Base-by-base conservation (phyloP, 1,140 invertebrate species). In the Drosophila setifemur region DNA sequence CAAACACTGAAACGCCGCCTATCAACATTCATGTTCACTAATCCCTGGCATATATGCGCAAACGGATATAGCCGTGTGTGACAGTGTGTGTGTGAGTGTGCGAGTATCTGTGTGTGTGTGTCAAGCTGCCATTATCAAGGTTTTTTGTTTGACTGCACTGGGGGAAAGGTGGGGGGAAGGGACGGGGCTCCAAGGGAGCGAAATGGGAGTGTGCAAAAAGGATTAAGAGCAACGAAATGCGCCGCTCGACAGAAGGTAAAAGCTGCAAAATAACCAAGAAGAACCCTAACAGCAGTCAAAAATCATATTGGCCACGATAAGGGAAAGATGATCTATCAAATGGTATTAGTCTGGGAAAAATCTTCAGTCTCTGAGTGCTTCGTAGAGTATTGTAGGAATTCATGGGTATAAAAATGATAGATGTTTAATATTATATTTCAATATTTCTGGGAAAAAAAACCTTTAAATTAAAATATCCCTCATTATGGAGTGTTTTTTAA, bases 11-110 rank as follows among this genome's bases (percentile, higher is more conserved):
- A 74, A 79, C 69, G 75, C 64, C 53, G 75, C 76, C 76, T 79
- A 79, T 79, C 76, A 79, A 79, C 76, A 79, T 79, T 79, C 75
- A 79, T 79, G 75, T 79, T 79, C 76, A 79, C 75, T 79, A 79
- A 79, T 79, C 76, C 76, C 63, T 79, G 75, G 70, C 76, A 79
- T 79, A 79, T 79, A 79, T 79, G 76, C 76, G 76, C 76, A 79
- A 79, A 81, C 75, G 76, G 75, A 79, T 79, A 81, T 79, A 76
- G 4, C 11, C 31, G 21, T 23, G 26, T 42, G n/a, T 54, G 11
- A n/a, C n/a, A n/a, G n/a, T 55, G 9, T 12, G 7, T 40, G 26
- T 43, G 6, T 49, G 11, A 42, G 9, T 63, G 31, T 33, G 35
- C 39, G 4, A 37, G 21, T 48, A 29, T 48, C n/a, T 35, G 18